Evolutionary conservation across 2,888 invertebrate genomes (phyloP).

Genomic region (Microdon myrmicae): DNA sequence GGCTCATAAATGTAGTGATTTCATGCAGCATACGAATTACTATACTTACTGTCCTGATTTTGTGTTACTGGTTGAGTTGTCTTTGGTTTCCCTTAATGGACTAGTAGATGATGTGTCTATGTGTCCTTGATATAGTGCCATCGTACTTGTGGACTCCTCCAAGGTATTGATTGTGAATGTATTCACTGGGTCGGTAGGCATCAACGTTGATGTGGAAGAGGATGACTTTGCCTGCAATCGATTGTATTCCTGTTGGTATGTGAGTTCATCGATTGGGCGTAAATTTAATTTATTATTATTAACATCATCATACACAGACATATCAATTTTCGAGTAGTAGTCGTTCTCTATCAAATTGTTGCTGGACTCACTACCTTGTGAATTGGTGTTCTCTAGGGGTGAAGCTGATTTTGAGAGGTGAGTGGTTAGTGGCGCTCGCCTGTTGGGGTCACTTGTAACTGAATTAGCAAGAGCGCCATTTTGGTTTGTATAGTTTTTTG

Average conservation of each 20-base stretch:
- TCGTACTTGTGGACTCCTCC: conserved; percentile 7
- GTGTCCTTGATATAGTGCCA: conserved; percentile 20
- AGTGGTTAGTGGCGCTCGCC: conserved; percentile 25
- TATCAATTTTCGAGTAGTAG: conserved; percentile 63
- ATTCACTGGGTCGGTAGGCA: conserved; percentile 36
- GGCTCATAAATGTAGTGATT: too few species aligned
- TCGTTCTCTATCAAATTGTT: conserved; percentile 54
- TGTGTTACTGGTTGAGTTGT: conserved; percentile 18
- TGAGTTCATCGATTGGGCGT: conserved; percentile 59
- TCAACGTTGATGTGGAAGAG: conserved; percentile 23
- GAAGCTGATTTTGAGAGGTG: conserved; percentile 14
- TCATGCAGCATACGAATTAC: too few species aligned
- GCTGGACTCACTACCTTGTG: conserved; percentile 28
- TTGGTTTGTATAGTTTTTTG: conserved; percentile 32
- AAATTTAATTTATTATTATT: conserved; percentile 66
- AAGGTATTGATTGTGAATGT: conserved; percentile 50
- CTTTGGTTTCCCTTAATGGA: conserved; percentile 23
- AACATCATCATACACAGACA: conserved; percentile 66
- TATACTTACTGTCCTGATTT: conserved; percentile 27
- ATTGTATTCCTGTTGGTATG: conserved; percentile 59
- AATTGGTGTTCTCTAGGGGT: conserved; percentile 6
- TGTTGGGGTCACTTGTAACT: conserved; percentile 22
- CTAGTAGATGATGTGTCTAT: conserved; percentile 8
- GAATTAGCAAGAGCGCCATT: conserved; percentile 28
- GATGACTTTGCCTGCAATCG: conserved; percentile 30